Conservation (phyloP, 2,113 vertebrate genomes). For the Tyto alba region DNA sequence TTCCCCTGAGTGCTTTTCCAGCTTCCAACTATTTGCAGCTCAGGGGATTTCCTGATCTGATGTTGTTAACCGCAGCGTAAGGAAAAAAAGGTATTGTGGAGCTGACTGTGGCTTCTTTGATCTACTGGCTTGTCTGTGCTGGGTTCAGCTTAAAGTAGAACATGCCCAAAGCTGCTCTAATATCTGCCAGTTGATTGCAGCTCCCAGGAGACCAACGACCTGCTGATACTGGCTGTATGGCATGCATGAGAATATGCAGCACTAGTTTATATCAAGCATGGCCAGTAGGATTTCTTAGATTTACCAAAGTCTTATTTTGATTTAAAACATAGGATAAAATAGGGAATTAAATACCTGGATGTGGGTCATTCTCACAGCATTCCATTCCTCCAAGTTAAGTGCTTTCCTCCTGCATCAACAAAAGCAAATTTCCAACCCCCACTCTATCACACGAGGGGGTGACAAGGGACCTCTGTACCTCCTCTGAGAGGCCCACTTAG, state of each 20-base stretch:
- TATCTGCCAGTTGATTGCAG: not conserved
- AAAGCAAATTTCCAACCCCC: not conserved
- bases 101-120: not conserved
- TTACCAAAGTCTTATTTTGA: not conserved
- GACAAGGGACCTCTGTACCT: not conserved
- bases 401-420: not conserved
- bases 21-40: constrained; percentile 13
- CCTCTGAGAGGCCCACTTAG: not conserved
- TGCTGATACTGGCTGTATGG: not conserved
- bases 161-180: not conserved
- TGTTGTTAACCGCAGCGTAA: not conserved
- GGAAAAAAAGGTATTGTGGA: constrained; percentile 1
- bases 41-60: constrained; percentile 38
- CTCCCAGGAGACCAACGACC: not conserved
- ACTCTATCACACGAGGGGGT: not conserved
- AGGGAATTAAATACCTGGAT: not conserved
- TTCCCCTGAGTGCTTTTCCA: constrained; percentile 31
- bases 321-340: not conserved
- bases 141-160: constrained; percentile 1
- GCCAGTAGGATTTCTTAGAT: not conserved
- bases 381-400: not conserved
- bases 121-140: not conserved
- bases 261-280: not conserved
- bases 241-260: not conserved
- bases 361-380: not conserved